These are phyloP conservation scores for Hylomyscus alleni DNA, from an alignment of 2,797 vertebrate genomes.

Conservation along the genomic window DNA sequence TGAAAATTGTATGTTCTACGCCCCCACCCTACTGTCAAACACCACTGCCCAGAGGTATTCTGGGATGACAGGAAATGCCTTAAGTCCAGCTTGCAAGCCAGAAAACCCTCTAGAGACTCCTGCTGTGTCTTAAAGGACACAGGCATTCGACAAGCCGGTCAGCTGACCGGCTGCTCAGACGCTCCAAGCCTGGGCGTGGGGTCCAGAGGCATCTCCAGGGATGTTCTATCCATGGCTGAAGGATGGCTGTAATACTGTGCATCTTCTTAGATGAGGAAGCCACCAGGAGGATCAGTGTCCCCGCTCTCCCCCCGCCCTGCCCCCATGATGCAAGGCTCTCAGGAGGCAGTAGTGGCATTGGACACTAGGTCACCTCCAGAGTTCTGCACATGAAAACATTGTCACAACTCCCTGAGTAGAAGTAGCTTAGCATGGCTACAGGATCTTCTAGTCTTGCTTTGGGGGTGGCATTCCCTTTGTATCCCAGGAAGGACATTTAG, in stretches of 20 bases:
- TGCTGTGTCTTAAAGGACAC: not conserved
- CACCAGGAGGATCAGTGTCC: accelerated
- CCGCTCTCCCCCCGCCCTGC: too few relatives aligned
- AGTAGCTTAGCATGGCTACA: not conserved
- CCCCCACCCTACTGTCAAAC: not conserved
- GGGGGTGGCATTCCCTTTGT: not conserved
- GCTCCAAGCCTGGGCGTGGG: too few relatives aligned
- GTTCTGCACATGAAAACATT: conserved; percentile 16
- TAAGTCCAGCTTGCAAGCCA: not conserved
- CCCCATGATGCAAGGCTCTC: not conserved
- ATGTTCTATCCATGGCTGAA: not conserved
- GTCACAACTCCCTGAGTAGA: not conserved
- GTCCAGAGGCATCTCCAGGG: not conserved
- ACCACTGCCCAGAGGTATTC: not conserved
- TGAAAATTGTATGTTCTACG: not conserved
- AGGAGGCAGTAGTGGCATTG: not conserved
- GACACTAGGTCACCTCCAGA: not conserved
- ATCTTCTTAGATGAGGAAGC: not conserved
- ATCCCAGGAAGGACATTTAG: not conserved
- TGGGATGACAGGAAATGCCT: conserved; percentile 43
- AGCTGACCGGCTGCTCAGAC: not conserved
- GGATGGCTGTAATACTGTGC: not conserved
- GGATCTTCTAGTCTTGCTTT: conserved; percentile 12
- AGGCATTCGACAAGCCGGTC: not conserved
- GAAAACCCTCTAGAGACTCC: conserved; percentile 1